phyloP scores from a whole-genome alignment of 2,797 vertebrate species.

The Liparis tanakae region DNA sequence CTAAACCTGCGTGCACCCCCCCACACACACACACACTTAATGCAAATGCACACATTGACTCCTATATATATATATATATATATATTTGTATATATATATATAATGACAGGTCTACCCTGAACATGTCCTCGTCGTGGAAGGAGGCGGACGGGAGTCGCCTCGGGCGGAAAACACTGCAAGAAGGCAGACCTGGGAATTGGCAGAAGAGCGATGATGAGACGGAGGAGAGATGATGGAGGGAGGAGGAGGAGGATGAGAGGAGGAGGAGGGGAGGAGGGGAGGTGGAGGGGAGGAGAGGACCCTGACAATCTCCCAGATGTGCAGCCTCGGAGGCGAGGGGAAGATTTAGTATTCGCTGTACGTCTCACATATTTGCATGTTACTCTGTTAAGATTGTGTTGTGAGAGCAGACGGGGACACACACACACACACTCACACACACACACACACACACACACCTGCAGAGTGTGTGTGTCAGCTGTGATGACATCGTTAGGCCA shows the following conservation, averaged over 20 bases:
- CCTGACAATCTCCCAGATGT: constrained; percentile 44
- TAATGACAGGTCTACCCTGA: neutral
- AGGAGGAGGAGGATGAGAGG: constrained; percentile 22
- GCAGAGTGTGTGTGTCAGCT: neutral
- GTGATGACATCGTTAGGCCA: constrained; percentile 50
- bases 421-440: too few species aligned
- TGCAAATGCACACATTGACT: constrained; percentile 30
- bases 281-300: constrained; percentile 35
- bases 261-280: constrained; percentile 21
- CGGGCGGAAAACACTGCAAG: constrained; percentile 46
- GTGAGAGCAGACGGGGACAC: neutral
- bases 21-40: neutral
- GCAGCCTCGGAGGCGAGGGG: constrained; percentile 22
- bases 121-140: constrained; percentile 8
- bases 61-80: constrained; percentile 18
- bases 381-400: neutral
- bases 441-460: constrained; percentile 6
- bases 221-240: constrained; percentile 26
- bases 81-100: constrained; percentile 15
- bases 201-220: constrained; percentile 49
- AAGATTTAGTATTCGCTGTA: constrained; percentile 27
- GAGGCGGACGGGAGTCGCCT: constrained; percentile 32
- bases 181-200: constrained; percentile 43
- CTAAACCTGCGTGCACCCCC: constrained; percentile 7
- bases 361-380: constrained; percentile 18